Evolutionary conservation across 2,113 vertebrate genomes (phyloP), one percentile per base, ranked within the genome.

Genomic region (Mormoops blainvillei): DNA sequence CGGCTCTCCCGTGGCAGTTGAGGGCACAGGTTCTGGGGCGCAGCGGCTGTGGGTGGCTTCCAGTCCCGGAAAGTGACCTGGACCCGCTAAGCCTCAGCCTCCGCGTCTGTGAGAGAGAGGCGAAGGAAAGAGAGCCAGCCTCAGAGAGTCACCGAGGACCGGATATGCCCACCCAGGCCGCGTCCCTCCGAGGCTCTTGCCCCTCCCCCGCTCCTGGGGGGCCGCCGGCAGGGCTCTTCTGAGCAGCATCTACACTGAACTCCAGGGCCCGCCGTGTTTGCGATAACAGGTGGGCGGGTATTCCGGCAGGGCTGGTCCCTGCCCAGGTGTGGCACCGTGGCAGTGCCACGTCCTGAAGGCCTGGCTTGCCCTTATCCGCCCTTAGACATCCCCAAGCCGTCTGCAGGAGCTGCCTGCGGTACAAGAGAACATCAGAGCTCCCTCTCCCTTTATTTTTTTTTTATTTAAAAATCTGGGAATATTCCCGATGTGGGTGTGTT

Each of bases 1-100:
- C 20, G 0, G 1, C 33, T 4, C 58, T 24, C 10, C 22, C 1
- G 0, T 4, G 6, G 41, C 4, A 3, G 33, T 8, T 19, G 4
- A 13, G 50, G 50, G 28, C 24, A 4, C 8, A 0, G 12, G 18
- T 38, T 45, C 74, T 3, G 4, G 31, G 14, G 24, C n/a, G 7
- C 5, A 0, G 2, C 43, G 14, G 48, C 20, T 0, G 38, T 1
- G 1, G 36, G 38, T 1, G 1, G 36, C 15, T 41, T 26, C 50
- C 50, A 19, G 2, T 28, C 85, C 22, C 16, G n/a, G 58, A 2
- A 54, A 13, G 31, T 24, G 5, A 2, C 4, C 12, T 14, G 1
- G 18, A 36, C 15, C 38, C 31, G 36, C n/a, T 4, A 26, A 76
- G 48, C 48, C 50, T 48, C 48, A 5, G 33, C 67, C 56, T 11